Base-by-base conservation (phyloP, 2,888 invertebrate species). In the Euphydryas editha region DNA sequence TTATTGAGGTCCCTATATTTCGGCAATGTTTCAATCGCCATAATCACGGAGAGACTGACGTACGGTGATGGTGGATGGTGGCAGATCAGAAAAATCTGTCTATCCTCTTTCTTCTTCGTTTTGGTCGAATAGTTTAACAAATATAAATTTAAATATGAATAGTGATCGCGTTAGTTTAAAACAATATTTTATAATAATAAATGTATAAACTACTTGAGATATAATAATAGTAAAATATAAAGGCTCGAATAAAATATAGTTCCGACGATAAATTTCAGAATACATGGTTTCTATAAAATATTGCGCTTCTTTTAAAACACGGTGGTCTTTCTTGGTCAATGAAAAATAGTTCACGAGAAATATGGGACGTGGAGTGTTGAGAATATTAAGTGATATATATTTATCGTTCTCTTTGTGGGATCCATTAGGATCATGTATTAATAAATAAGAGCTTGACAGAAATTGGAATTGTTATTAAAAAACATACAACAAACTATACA, bases 321-420 rank as follows among this genome's bases (percentile, higher is more conserved):
- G 21, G 18, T 47, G 11, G 18, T 18, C 18, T 21, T 13, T 49
- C 51, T 30, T 17, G 30, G 44, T 24, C 21, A 17, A 42, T 44
- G 58, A 46, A 18, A 44, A 58, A 58, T 58, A 24, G 58, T 24
- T 44, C 44, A 44, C 21, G 44, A 64, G 63, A 58, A 51, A 44
- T 24, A 17, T 47, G 44, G 49, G 6, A 20, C 44, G 44, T 36
- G 58, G 58, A 64, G 51, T 63, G 57, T 18, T 30, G 20, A 21
- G 24, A 59, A 44, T 58, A 64, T 64, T 59, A 42, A 59, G 47
- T 51, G 30, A 59, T 51, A 51, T 59, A 64, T 64, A 59, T 59
- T 59, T 64, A 64, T 59, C 20, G 17, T 47, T 24, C 18, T 44
- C 57, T 62, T 44, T 44, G 57, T 57, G 47, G 17, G 24, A 42